Percentiles rank a stretch among this genome's conserved stretches.
These are phyloP conservation scores for Metallyticus violacea DNA, from an alignment of 2,888 invertebrate species.

Conservation along the genomic window DNA sequence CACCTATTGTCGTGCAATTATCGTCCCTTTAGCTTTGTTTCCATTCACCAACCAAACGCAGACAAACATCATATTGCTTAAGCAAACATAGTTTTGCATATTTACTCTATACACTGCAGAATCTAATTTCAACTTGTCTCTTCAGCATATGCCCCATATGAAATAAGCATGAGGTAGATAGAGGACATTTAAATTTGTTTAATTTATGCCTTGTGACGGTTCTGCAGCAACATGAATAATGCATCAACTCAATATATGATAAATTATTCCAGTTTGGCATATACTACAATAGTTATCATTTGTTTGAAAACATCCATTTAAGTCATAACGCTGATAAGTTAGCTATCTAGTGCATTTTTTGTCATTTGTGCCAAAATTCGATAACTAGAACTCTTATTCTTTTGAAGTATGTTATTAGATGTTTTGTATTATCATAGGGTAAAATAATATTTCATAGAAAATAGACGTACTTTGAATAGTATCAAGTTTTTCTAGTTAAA, in stretches of 20 bases:
- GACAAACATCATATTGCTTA: not conserved
- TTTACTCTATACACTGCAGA: not conserved
- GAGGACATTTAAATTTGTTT: not conserved
- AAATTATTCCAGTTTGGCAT: not conserved
- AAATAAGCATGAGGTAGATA: not conserved
- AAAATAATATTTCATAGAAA: no score
- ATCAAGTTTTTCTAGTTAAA: no score
- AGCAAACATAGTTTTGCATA: not conserved
- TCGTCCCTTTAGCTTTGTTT: not conserved
- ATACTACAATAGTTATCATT: not conserved
- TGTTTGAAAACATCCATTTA: not conserved
- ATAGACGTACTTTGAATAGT: no score
- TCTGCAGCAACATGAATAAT: not conserved
- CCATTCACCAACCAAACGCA: not conserved
- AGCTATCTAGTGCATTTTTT: not conserved
- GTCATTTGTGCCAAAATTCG: no score
- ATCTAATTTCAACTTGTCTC: not conserved
- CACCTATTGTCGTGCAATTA: not conserved
- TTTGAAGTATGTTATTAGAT: no score
- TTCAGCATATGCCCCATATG: not conserved
- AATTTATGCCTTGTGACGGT: not conserved
- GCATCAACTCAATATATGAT: not conserved
- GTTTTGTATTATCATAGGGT: no score
- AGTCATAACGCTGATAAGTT: not conserved
- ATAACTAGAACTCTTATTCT: no score